Percentiles rank a stretch among this genome's conserved stretches.
Evolutionary conservation across 2,113 vertebrate species (phyloP).

Genomic region (Proterorhinus semilunaris): DNA sequence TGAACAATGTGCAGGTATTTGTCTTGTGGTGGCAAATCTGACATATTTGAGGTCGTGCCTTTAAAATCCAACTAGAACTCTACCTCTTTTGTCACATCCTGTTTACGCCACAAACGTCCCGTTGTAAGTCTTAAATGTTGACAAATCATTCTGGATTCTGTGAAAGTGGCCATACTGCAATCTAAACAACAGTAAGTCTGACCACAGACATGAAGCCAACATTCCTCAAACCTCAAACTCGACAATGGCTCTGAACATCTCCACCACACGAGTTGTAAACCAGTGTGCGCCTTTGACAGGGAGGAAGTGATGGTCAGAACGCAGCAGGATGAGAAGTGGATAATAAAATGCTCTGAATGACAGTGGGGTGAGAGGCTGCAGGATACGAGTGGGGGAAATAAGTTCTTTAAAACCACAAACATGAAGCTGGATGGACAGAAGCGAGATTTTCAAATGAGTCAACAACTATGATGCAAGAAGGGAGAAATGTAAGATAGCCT

Average conservation of each 20-base stretch:
- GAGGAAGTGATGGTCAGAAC: slow-evolving; percentile 3
- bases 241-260: slow-evolving; percentile 42
- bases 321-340: not conserved
- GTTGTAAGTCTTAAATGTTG: slow-evolving; percentile 3
- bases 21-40: no score
- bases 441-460: not conserved
- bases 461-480: not conserved
- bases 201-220: slow-evolving; percentile 36
- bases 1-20: no score
- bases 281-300: slow-evolving; percentile 9
- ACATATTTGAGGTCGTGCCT: no score
- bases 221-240: slow-evolving; percentile 46
- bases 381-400: not conserved
- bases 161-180: slow-evolving; percentile 28
- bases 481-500: not conserved
- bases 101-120: slow-evolving; percentile 1
- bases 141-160: slow-evolving; percentile 23
- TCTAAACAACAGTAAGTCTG: slow-evolving; percentile 17
- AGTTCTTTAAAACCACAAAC: not conserved
- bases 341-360: not conserved
- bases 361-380: not conserved
- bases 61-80: not conserved
- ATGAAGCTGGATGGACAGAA: not conserved
- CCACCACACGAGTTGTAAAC: slow-evolving; percentile 21
- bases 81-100: not conserved